Evolutionary conservation across 1,140 invertebrate species (phyloP), one percentile per base, ranked within the genome.

Genomic region (Cyclargus thomasi): DNA sequence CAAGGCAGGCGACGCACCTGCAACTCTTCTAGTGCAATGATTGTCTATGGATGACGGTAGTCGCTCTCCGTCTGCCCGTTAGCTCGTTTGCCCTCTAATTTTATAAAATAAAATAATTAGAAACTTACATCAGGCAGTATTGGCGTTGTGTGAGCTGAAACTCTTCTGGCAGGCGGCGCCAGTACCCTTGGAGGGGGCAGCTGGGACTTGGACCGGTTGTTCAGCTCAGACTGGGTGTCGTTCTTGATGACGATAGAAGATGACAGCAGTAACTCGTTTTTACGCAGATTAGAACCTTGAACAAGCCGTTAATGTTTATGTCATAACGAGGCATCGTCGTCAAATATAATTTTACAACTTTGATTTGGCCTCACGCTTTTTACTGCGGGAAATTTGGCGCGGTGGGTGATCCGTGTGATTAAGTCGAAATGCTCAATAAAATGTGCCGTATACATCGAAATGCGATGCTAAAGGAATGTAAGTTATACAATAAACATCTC

Each of bases 191-290:
- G 75, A 36, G 85, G 77, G 0, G 86, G 85, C 6, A 88, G 66
- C 36, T 86, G 83, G 16, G 79, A 74, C 23, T 78, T 74, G 3
- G 82, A 69, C 63, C 85, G 72, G 63, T 90, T 90, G 70, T 90
- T 90, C 2, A 87, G 65, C 65, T 91, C 88, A 8, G 93, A 92
- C 74, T 95, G 94, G 0, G 94, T 95, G 72, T 95, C 94, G 74
- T 94, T 95, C 81, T 93, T 92, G 62, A 93, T 93, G 67, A 92
- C 86, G 72, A 92, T 93, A 3, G 92, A 90, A 16, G 92, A 92
- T 65, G 92, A 92, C 17, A 92, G 77, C 14, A 93, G 85, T 18
- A 91, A 80, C 74, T 93, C 92, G 73, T 92, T 92, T 76, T 90
- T 91, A 23, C 92, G 78, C 14, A 92, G 80, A 77, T 85, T 81